Base-by-base conservation (phyloP, 1,140 invertebrate species). In the Micrasema longulum region DNA sequence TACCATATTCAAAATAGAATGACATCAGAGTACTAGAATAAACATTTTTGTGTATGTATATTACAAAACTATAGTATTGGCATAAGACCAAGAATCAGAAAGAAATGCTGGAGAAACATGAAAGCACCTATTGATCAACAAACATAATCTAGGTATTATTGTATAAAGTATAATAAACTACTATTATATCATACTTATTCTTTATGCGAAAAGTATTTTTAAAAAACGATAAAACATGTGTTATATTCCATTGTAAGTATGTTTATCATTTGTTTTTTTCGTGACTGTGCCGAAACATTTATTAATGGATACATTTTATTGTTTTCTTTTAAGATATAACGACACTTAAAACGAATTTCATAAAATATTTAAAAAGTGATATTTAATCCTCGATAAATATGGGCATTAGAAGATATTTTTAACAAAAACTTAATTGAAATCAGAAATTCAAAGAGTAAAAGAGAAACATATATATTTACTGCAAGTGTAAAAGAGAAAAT, bases 351-450 rank as follows among this genome's bases (percentile, higher is more conserved):
- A 47, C 12, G 16, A 47, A 6, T 7, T n/a, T 55, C 38, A 14
- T 41, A 2, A 38, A 62, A 48, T 35, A 71, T 47, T 23, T 62
- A 47, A 23, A 14, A n/a, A 50, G 20, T 74, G 72, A 70, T 71
- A 74, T 74, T 74, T 47, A 74, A 74, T 74, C 65, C 60, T 26
- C 50, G 53, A 63, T 71, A 22, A 64, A 75, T 71, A 71, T 69
- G 68, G 73, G 73, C 73, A 71, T 75, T 75, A 63, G 73, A 71
- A 64, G 63, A 62, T 74, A 74, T 75, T 71, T 75, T 71, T 75
- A 75, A 75, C 73, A 75, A 75, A 74, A 75, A 71, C 57, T 50
- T 62, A 50, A 63, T 50, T 20, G 67, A 62, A 38, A 70, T 68
- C 72, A 55, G 67, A 74, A 67, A 65, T 71, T 70, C 45, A 62